Evolutionary conservation across 2,113 vertebrate species (phyloP), one percentile per base, ranked within the genome.

Genomic region (Melozone crissalis): DNA sequence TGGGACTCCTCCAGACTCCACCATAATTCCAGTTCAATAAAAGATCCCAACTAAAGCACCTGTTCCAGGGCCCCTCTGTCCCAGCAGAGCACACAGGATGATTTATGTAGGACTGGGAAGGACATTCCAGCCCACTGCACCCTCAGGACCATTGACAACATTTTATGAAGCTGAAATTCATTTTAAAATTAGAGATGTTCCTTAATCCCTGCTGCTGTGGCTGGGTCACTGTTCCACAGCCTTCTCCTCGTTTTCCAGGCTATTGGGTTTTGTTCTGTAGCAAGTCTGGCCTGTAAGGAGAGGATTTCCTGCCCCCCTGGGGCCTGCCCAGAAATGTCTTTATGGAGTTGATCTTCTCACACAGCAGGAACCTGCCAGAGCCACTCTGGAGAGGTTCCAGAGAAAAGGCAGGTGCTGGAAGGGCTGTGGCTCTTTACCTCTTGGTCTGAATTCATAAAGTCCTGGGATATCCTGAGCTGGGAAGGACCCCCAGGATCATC

Each of bases 31-130:
- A 87, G 89, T 72, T 35, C 91, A 84, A 59, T 91, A 80, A 90
- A 95, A 77, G 62, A 22, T 44, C 44, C 51, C 44, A 72, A 91
- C 44, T 17, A 52, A 87, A 68, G 47, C 90, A 82, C 73, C 91
- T 93, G 89, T 89, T 92, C 69, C 16, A 59, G 61, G 61, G 80
- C 37, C 65, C 76, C 75, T 90, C 76, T 92, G 89, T 51, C 93
- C 67, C 83, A 81, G 52, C 57, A 59, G 68, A 81, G 52, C 19
- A 81, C 22, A 66, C 43, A 35, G 47, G 8, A 39, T 47, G 55
- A 84, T 71, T 74, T 37, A 51, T 59, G 73, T 15, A 71, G 84
- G 61, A 82, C 81, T 84, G 78, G 78, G 49, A 94, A 91, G 90
- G 74, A 76, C 81, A 93, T 77, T 72, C 66, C 88, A 78, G 74